phyloP scores from a whole-genome alignment of 2,113 vertebrate genomes.

The Heterochromis multidens region DNA sequence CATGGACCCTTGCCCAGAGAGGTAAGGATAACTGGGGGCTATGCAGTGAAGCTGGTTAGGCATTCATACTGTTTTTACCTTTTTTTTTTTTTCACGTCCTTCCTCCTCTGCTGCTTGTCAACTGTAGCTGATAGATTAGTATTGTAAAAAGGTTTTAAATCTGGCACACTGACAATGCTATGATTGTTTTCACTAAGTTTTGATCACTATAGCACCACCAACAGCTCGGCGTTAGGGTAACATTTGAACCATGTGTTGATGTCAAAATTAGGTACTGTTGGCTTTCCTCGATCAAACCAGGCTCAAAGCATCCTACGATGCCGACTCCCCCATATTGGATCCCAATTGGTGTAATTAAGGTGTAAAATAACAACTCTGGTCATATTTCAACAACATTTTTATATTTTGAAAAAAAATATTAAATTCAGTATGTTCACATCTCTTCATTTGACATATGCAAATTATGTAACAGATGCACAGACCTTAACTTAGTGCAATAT shows the following conservation, averaged over 20 bases:
- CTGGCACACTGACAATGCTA: not conserved
- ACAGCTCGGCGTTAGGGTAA: too few relatives aligned
- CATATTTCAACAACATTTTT: not conserved
- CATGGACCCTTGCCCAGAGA: conserved; percentile 92
- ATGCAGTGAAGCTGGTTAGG: too few relatives aligned
- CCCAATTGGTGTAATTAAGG: too few relatives aligned
- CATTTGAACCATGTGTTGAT: too few relatives aligned
- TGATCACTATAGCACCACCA: too few relatives aligned
- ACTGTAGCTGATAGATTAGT: not conserved
- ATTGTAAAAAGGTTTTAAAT: not conserved
- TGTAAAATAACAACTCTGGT: too few relatives aligned
- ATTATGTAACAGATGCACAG: not conserved
- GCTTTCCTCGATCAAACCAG: not conserved
- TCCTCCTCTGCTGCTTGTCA: not conserved
- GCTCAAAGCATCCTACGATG: too few relatives aligned
- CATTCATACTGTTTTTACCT: not conserved
- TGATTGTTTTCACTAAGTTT: too few relatives aligned
- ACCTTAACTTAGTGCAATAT: not conserved
- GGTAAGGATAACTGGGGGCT: conserved; percentile 52
- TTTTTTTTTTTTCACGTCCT: not conserved
- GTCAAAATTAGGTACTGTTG: not conserved
- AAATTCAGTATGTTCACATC: not conserved
- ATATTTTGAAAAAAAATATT: not conserved
- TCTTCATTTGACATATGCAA: not conserved
- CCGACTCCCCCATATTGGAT: accelerated